Conservation (phyloP, 2,113 vertebrate species). For the Amblyornis subalaris region DNA sequence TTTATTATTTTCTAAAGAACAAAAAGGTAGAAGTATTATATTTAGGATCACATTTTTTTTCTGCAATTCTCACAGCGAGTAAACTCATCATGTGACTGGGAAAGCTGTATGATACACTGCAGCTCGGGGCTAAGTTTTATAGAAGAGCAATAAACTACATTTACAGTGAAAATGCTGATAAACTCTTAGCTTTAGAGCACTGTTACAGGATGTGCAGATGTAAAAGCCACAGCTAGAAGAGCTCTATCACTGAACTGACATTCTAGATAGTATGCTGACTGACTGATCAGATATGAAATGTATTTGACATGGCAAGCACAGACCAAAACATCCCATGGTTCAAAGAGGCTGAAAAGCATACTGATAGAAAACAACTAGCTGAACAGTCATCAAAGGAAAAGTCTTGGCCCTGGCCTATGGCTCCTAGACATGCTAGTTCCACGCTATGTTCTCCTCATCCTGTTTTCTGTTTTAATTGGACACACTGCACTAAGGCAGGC, state of each 20-base stretch:
- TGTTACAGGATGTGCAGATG: not conserved
- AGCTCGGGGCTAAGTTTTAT: not conserved
- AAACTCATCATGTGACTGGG: not conserved
- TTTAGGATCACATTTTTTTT: not conserved
- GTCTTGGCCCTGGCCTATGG: slow-evolving; percentile 3
- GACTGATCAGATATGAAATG: not conserved
- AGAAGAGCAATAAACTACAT: not conserved
- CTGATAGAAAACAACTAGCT: slow-evolving; percentile 36
- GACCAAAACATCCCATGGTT: slow-evolving; percentile 8
- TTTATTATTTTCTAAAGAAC: not conserved
- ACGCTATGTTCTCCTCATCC: slow-evolving; percentile 21
- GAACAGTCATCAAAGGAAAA: slow-evolving; percentile 56
- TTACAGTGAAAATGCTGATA: not conserved
- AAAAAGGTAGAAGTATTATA: not conserved
- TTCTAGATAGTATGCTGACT: not conserved
- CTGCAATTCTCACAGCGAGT: not conserved
- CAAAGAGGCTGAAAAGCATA: slow-evolving; percentile 34
- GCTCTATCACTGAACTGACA: not conserved
- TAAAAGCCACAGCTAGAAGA: not conserved
- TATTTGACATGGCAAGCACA: slow-evolving; percentile 8
- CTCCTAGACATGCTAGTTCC: slow-evolving; percentile 28
- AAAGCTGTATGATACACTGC: not conserved
- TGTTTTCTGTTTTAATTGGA: slow-evolving; percentile 66
- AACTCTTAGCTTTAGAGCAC: not conserved
- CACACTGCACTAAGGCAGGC: not conserved